Base-by-base conservation (phyloP, 1,140 invertebrate species). In the Drosophila guanche region DNA sequence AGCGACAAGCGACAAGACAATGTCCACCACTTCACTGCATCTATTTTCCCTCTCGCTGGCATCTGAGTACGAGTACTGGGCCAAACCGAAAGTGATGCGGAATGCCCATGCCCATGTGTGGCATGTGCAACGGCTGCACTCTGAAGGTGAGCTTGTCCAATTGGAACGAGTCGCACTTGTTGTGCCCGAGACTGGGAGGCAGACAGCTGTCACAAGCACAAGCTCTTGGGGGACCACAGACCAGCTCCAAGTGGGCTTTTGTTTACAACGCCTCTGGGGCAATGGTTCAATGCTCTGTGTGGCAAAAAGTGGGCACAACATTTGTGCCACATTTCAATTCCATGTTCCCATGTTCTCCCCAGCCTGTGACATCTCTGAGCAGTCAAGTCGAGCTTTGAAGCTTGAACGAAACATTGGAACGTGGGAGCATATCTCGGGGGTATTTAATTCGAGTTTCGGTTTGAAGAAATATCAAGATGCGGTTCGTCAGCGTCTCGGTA, bases 21-120 rank as follows among this genome's bases (percentile, higher is more conserved):
- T 37, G 33, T 37, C 33, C 33, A 37, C 33, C 33, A 37, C 16
- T 16, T 23, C 48, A 51, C 16, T 51, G 16, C 27, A 20, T 5
- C 16, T 43, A 16, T 55, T n/a, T 55, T 73, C 68, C 45, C 5
- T 16, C 22, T 51, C 3, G 22, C 43, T n/a, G 12, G 54, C 54
- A 48, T 62, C 41, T 14, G 57, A n/a, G 16, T 20, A 20, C 16
- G 16, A 20, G 61, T 78, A 61, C 63, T 83, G 74, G 78, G 79
- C 70, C 79, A 78, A 78, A 71, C 71, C 63, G 79, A 83, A 83
- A 83, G 79, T 83, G 79, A 74, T 68, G 68, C 73, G 27, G 60
- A 59, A 45, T 55, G 40, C 42, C 29, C 29, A 45, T 55, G 40
- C 42, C 29, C 29, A 46, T 51, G 47, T 37, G 33, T 20, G 46